A percentile compares a stretch with the other conserved stretches of the same genome.
These are phyloP conservation scores for Pelodytes ibericus DNA, from an alignment of 2,797 vertebrate species.

Conservation along the genomic window DNA sequence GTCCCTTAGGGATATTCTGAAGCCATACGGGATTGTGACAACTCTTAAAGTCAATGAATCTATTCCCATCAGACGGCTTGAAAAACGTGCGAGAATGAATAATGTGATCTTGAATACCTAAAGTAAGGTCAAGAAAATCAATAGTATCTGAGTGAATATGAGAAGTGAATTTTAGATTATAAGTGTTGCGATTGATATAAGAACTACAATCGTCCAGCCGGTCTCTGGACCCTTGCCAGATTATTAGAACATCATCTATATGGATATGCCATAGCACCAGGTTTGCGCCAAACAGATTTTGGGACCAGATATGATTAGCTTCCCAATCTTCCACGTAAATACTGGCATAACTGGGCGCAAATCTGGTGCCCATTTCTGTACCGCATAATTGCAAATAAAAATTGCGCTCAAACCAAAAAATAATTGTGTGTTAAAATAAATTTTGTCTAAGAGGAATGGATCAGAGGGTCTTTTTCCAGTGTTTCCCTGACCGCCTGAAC, in stretches of 20 bases:
- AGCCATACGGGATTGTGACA: neutral
- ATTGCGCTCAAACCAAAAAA: too few species aligned
- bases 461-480: too few species aligned
- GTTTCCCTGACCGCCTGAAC: too few species aligned
- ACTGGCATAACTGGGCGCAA: too few species aligned
- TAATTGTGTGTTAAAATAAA: too few species aligned
- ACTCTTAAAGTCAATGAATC: neutral
- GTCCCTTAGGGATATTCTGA: neutral
- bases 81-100: neutral
- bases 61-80: neutral
- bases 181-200: neutral
- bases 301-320: neutral
- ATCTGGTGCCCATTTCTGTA: too few species aligned
- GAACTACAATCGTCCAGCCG: neutral
- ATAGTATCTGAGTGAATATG: neutral
- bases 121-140: neutral
- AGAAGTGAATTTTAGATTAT: neutral
- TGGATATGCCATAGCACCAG: neutral
- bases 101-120: neutral
- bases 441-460: too few species aligned
- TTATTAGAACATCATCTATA: neutral
- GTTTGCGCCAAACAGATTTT: neutral
- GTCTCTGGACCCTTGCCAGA: neutral
- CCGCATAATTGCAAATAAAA: too few species aligned
- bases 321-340: neutral